A percentile compares a stretch with the other conserved stretches of the same genome.
Conservation (phyloP, 2,113 vertebrate species). For the Phyllostomus hastatus region DNA sequence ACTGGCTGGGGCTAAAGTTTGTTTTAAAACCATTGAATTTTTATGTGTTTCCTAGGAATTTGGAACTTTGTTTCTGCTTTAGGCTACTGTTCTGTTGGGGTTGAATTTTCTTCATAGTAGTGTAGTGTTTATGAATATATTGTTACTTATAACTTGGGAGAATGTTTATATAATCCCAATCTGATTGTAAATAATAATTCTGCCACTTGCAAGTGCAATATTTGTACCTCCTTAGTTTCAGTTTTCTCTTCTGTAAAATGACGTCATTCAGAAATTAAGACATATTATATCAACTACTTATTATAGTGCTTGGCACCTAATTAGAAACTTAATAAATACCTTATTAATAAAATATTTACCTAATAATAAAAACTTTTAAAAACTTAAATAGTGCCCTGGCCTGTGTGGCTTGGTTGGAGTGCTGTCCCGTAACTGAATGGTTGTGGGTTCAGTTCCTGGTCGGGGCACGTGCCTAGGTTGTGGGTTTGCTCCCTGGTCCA, state of each 20-base stretch:
- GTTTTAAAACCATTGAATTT: not conserved
- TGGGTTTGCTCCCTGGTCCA: too few species aligned
- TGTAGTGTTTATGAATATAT: not conserved
- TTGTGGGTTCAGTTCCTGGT: too few species aligned
- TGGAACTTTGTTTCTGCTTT: not conserved
- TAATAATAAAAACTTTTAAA: not conserved
- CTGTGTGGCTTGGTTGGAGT: too few species aligned
- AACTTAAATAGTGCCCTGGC: not conserved
- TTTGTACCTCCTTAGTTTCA: conserved; percentile 5
- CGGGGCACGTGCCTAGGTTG: too few species aligned
- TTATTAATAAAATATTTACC: not conserved
- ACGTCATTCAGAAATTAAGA: conserved; percentile 8
- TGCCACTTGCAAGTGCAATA: not conserved
- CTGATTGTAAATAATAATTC: conserved; percentile 7
- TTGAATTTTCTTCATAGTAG: conserved; percentile 3
- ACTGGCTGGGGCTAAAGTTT: not conserved
- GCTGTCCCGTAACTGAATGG: too few species aligned
- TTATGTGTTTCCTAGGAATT: not conserved
- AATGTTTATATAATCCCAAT: not conserved
- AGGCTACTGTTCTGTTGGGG: not conserved
- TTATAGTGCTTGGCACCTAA: not conserved
- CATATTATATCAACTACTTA: not conserved
- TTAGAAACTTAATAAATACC: not conserved
- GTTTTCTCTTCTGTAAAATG: not conserved
- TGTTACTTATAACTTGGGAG: not conserved